Percentiles rank a stretch among this genome's conserved stretches.
Conservation (phyloP, 2,797 vertebrate genomes). For the Eurystomus glaucurus region DNA sequence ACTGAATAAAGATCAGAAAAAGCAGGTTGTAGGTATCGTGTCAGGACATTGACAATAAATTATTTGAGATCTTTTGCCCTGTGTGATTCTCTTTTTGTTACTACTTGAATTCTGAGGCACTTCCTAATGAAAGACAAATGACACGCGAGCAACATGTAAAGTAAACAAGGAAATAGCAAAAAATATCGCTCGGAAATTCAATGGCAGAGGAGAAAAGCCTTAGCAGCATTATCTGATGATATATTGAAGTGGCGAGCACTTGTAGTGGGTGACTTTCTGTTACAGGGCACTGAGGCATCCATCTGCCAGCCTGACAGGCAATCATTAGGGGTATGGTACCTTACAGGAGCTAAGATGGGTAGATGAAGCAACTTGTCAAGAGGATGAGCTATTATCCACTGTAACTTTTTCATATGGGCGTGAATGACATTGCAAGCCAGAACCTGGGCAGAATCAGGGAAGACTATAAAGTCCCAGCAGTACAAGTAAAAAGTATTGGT, state of each 20-base stretch:
- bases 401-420: no score
- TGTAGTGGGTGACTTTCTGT: no score
- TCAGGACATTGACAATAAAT: background rate
- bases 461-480: no score
- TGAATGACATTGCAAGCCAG: no score
- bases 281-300: no score
- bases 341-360: no score
- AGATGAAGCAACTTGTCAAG: no score
- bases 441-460: no score
- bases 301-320: no score
- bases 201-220: background rate
- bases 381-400: no score
- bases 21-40: background rate
- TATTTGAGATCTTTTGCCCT: background rate
- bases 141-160: background rate
- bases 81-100: background rate
- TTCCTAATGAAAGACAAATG: background rate
- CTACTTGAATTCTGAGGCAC: background rate
- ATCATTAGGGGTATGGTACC: background rate
- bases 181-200: background rate
- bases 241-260: background rate
- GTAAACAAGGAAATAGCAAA: background rate
- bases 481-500: no score
- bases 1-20: background rate
- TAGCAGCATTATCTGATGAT: background rate